A percentile compares a stretch with the other conserved stretches of the same genome.
These are phyloP conservation scores for Tenthredo scrophulariae DNA, from an alignment of 2,888 invertebrate genomes.

Conservation along the genomic window DNA sequence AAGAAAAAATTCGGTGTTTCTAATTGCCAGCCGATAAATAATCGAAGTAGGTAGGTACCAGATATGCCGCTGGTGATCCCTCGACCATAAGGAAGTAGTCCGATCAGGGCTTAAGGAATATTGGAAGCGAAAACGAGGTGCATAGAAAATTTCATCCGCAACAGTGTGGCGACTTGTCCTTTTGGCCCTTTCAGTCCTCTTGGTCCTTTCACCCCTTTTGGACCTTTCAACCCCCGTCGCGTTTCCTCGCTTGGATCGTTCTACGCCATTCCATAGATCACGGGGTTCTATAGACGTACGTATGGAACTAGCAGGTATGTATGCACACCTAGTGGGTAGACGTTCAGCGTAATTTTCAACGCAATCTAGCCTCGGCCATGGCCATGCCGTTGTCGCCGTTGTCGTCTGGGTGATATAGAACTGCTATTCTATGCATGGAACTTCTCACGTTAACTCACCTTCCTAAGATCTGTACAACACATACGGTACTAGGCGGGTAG, in stretches of 20 bases:
- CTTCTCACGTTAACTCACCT: constrained; percentile 20
- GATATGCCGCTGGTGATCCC: background rate
- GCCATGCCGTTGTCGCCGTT: constrained; percentile 13
- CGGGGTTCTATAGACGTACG: background rate
- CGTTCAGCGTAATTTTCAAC: constrained; percentile 49
- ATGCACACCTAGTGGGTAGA: background rate
- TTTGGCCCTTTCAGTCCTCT: constrained; percentile 13
- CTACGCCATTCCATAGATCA: constrained; percentile 19
- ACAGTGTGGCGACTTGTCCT: background rate
- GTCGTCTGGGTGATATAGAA: constrained; percentile 43
- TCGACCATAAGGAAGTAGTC: background rate
- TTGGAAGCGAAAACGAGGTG: constrained; percentile 68
- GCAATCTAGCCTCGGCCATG: constrained; percentile 35
- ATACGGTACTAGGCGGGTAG: background rate
- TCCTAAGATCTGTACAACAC: background rate
- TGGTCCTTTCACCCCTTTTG: constrained; percentile 10
- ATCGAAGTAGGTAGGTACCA: background rate
- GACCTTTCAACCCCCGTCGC: constrained; percentile 12
- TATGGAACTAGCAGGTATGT: background rate
- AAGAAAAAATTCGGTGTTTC: background rate
- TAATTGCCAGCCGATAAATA: background rate
- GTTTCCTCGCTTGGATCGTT: background rate
- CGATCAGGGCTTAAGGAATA: constrained; percentile 60
- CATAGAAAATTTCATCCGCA: constrained; percentile 61
- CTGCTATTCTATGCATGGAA: constrained; percentile 73